Conservation (phyloP, 2,797 vertebrate species). For the Tragelaphus eurycerus region DNA sequence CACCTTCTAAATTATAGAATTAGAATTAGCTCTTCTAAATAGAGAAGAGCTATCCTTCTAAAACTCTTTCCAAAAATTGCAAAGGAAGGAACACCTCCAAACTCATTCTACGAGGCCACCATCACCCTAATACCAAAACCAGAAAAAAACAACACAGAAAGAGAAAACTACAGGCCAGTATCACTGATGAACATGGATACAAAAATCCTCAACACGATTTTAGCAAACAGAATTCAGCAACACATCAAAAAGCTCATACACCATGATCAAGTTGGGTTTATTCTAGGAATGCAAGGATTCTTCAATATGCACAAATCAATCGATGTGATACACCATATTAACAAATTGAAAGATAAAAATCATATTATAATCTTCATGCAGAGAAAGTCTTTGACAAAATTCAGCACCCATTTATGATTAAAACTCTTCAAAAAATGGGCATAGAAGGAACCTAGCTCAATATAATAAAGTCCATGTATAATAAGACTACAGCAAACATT, state of each 20-base stretch:
- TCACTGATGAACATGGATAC: neutral
- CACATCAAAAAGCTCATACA: neutral
- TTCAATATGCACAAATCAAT: neutral
- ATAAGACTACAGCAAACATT: neutral
- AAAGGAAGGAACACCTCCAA: neutral
- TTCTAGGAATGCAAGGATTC: neutral
- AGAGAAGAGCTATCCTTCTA: neutral
- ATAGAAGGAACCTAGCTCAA: neutral
- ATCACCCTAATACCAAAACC: neutral
- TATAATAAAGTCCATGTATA: neutral
- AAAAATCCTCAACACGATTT: neutral
- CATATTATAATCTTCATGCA: neutral
- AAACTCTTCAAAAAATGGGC: neutral
- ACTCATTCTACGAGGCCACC: neutral
- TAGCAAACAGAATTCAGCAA: neutral
- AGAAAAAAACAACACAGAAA: neutral
- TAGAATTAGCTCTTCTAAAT: neutral
- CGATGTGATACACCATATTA: neutral
- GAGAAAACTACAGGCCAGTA: neutral
- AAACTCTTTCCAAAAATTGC: neutral
- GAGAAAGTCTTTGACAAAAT: neutral
- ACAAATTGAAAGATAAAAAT: neutral
- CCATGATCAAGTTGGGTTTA: neutral
- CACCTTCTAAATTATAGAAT: too few species aligned
- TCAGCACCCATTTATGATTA: neutral